phyloP scores from a whole-genome alignment of 2,888 invertebrate genomes.

The Diaprepes abbreviatus region DNA sequence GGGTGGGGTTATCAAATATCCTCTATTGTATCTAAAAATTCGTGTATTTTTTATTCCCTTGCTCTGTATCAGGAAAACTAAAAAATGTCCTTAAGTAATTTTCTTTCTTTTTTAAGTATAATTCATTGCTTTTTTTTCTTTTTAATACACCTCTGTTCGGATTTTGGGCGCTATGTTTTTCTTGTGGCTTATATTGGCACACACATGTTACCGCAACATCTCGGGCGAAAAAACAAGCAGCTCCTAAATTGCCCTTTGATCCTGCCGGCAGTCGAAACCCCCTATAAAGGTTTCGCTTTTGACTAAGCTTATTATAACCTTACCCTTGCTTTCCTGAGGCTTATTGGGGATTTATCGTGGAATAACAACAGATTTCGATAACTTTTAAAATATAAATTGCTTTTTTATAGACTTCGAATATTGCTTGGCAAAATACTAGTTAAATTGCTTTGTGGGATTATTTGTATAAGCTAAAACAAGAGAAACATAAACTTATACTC shows the following conservation, averaged over 20 bases:
- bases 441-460: no score
- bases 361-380: slow-evolving; percentile 37
- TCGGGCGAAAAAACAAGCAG: slow-evolving; percentile 28
- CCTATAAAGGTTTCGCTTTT: slow-evolving; percentile 27
- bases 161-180: slow-evolving; percentile 7
- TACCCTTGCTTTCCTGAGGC: slow-evolving; percentile 27
- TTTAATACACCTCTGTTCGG: slow-evolving; percentile 3
- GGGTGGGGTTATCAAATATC: no score
- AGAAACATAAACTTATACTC: no score
- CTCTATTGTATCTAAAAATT: no score
- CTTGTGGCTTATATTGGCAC: slow-evolving; percentile 24
- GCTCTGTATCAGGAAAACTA: no score
- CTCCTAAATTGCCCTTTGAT: slow-evolving; percentile 38
- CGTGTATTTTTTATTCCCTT: no score
- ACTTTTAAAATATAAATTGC: slow-evolving; percentile 29
- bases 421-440: no score
- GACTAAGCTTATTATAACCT: slow-evolving; percentile 38
- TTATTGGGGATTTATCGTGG: slow-evolving; percentile 29
- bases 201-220: slow-evolving; percentile 32
- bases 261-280: slow-evolving; percentile 24
- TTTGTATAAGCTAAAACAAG: no score
- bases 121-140: no score
- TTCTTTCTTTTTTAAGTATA: no score
- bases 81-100: no score
- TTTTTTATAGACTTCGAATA: slow-evolving; percentile 8